Percentiles rank a stretch among this genome's conserved stretches.
These are phyloP conservation scores for Camponotus vicinus DNA, from an alignment of 1,140 invertebrate genomes.

Conservation along the genomic window DNA sequence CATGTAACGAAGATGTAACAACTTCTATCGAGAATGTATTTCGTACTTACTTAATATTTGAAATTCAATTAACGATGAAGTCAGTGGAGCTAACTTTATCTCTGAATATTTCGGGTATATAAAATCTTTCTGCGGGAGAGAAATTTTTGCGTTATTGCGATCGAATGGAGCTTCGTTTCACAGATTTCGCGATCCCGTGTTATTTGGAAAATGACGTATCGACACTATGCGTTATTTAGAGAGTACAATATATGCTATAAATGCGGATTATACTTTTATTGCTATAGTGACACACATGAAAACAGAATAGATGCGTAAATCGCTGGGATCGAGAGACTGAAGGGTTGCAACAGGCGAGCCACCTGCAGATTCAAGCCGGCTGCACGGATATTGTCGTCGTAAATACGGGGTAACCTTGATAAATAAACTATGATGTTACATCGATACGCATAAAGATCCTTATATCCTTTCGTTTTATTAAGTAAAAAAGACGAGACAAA, in stretches of 20 bases:
- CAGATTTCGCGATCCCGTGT: neutral
- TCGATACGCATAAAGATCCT: conserved; percentile 18
- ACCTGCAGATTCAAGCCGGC: conserved; percentile 58
- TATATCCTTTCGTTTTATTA: conserved; percentile 3
- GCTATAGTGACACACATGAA: neutral
- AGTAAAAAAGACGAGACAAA: neutral
- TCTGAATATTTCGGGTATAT: neutral
- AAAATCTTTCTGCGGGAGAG: neutral
- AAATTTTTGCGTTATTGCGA: neutral
- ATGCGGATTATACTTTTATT: conserved; percentile 50
- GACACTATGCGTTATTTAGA: conserved; percentile 2
- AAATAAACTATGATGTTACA: conserved; percentile 21
- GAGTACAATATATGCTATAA: conserved; percentile 12
- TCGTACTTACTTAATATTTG: neutral
- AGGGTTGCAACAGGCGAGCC: conserved; percentile 58
- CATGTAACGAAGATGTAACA: neutral
- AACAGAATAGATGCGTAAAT: conserved; percentile 20
- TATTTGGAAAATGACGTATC: neutral
- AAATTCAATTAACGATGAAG: conserved; percentile 1
- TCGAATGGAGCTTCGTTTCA: neutral
- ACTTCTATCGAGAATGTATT: neutral
- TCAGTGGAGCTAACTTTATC: neutral
- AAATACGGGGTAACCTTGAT: conserved; percentile 49
- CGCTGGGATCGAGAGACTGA: conserved; percentile 13
- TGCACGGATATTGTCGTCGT: conserved; percentile 48